phyloP scores from a whole-genome alignment of 2,113 vertebrate species.

The Nesogale talazaci region DNA sequence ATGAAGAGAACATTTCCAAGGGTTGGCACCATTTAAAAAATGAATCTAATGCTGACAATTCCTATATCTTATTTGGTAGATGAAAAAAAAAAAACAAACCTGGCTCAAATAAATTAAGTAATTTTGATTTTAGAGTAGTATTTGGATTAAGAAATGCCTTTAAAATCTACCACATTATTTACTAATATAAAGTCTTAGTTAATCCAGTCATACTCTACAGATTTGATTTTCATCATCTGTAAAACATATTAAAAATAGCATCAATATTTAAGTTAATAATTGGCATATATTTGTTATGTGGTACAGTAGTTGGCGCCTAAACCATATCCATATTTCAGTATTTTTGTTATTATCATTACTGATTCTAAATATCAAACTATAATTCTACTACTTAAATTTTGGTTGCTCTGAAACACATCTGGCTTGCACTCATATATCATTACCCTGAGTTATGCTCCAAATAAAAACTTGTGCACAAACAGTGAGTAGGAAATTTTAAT shows the following conservation, averaged over 20 bases:
- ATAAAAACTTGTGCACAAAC: background rate
- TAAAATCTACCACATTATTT: background rate
- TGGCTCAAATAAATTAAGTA: background rate
- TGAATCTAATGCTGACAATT: background rate
- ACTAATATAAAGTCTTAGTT: background rate
- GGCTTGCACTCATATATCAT: background rate
- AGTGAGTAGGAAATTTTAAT: background rate
- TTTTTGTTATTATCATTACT: background rate
- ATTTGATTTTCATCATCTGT: background rate
- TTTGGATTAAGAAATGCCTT: constrained; percentile 8
- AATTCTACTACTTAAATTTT: background rate
- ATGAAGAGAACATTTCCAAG: too few relatives aligned
- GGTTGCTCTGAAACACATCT: background rate
- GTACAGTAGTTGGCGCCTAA: background rate
- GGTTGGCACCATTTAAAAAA: background rate
- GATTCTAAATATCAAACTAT: background rate
- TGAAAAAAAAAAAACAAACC: background rate
- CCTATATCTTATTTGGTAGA: background rate
- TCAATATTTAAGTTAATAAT: background rate
- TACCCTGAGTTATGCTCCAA: background rate
- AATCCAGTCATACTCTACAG: background rate
- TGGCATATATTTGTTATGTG: background rate
- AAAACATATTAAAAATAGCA: background rate
- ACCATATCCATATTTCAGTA: background rate
- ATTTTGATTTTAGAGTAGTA: background rate